Base-by-base conservation (phyloP, 2,797 vertebrate genomes). In the Otus scops region DNA sequence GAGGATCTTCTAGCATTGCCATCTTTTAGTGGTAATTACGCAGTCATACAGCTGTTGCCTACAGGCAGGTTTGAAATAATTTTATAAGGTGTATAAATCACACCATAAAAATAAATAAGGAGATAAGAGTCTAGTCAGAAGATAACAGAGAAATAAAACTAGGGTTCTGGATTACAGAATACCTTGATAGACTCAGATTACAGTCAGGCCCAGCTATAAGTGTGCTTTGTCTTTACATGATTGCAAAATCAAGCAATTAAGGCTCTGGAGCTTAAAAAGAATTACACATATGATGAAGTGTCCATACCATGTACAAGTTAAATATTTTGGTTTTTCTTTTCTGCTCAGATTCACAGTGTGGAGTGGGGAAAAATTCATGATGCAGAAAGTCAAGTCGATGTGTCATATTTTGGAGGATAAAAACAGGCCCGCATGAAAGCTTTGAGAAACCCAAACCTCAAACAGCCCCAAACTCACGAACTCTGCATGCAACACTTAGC, bases 21-120 rank as follows among this genome's bases (percentile, higher is more conserved):
- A 69, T 89, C 64, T 88, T 85, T 83, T 38, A 85, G 38, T 83
- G 45, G 45, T 65, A 89, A 91, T 97, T 93, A 89, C 50, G 71
- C 88, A 92, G 93, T 67, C 78, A 51, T 94, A 64, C 95, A 94
- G 93, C 92, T 95, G 92, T 91, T 97, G 84, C 95, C 69, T 83
- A 45, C 68, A 81, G 88, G 78, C 64, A 93, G 78, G 78, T 89
- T 65, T 85, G 81, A 80, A 95, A 94, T 95, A 69, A 80, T 96
- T 92, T 87, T 80, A 83, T 75, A 80, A 71, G 48, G 53, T 91
- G 41, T 75, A 59, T 83, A 85, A 96, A 96, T 91, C 70, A 85
- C 36, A 47, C 24, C 19, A 54, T 85, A 87, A 85, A 96, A 91
- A 88, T 92, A 93, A 79, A 67, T 54, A 88, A 53, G 63, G 34